Base-by-base conservation (phyloP, 2,888 invertebrate species). In the Biston betularia region DNA sequence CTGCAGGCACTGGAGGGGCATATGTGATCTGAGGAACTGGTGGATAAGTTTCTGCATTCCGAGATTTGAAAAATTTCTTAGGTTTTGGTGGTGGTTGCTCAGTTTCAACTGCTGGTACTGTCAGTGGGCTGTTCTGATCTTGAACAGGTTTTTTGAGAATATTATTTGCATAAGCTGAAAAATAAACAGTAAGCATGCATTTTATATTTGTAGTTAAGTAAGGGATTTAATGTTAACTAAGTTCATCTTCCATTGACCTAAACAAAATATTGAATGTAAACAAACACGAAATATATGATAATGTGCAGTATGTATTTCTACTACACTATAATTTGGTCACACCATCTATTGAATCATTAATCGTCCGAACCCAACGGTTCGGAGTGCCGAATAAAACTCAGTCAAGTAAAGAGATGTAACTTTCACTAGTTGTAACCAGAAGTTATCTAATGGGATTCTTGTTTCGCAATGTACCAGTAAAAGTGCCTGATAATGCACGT, bases 31-130 rank as follows among this genome's bases (percentile, higher is more conserved):
- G 94, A 72, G 94, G 94, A 69, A 93, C 91, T 70, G 91, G 89
- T 66, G 95, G 95, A 68, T 94, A 94, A 4, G 94, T 91, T 74
- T 96, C 95, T 24, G 95, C 94, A 88, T 97, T 97, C 59, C 97
- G 96, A 82, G 97, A 97, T 85, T 98, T 98, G 85, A 98, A 98
- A 88, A 98, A 98, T 85, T 98, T 98, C 84, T 97, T 97, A 52
- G 98, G 98, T 86, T 97, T 97, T 77, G 95, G 95, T 74, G 95
- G 92, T 65, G 94, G 89, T 74, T 92, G 89, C 62, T 92, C 93
- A 70, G 94, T 90, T 79, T 93, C 93, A 75, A 94, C 92, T 62
- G 94, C 90, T 70, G 94, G 93, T 59, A 94, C 91, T 79, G 93
- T 92, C 78, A 94, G 87, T 69, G 94, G 91, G 78, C 94, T 95